Percentiles rank a stretch among this genome's conserved stretches.
phyloP scores from a whole-genome alignment of 2,797 vertebrate genomes.

The Crax fasciolata region DNA sequence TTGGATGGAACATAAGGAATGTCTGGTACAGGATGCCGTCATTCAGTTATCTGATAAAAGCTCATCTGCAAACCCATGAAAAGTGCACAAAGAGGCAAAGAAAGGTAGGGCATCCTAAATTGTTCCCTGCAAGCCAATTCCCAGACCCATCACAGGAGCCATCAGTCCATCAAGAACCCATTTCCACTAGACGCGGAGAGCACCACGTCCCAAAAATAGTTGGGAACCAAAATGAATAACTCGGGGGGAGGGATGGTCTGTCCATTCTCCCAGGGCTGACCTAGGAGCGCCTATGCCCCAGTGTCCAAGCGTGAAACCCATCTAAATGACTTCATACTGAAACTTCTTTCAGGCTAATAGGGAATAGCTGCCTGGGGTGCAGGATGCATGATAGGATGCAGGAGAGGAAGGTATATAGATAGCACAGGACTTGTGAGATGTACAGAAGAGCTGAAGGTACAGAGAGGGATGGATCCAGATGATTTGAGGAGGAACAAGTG shows the following conservation, averaged over 20 bases:
- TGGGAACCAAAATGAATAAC: neutral
- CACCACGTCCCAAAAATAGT: neutral
- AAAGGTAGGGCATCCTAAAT: neutral
- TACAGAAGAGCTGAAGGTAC: no score
- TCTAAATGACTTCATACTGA: neutral
- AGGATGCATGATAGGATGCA: neutral
- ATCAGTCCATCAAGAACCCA: neutral
- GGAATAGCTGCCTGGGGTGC: rapidly evolving
- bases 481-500: no score
- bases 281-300: rapidly evolving
- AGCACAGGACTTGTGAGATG: neutral
- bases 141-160: neutral
- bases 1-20: neutral
- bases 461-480: no score
- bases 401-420: neutral
- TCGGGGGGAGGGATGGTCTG: rapidly evolving
- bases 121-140: neutral
- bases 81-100: neutral
- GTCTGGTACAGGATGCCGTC: neutral
- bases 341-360: neutral
- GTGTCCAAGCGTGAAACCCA: neutral
- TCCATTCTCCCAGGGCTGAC: neutral
- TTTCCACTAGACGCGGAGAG: neutral
- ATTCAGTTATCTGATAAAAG: neutral
- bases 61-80: neutral